Percentiles rank a stretch among this genome's conserved stretches.
phyloP scores from a whole-genome alignment of 2,113 vertebrate species.

The Otus sunia region DNA sequence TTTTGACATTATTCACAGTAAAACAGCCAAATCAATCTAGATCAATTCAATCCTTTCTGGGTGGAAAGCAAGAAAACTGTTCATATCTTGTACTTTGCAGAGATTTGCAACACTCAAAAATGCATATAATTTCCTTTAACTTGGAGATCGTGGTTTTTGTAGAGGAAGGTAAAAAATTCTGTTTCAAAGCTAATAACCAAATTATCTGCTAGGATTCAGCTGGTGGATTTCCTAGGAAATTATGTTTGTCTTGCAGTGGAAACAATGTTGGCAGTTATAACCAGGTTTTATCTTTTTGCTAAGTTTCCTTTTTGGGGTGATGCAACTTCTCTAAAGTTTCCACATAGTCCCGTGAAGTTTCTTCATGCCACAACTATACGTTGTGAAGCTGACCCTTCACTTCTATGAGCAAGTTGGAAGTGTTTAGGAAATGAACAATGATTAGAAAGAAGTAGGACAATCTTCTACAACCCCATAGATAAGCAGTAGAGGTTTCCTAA shows the following conservation, averaged over 20 bases:
- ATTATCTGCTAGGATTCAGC: neutral
- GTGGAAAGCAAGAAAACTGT: neutral
- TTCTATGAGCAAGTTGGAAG: neutral
- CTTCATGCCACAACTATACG: neutral
- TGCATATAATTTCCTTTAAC: neutral
- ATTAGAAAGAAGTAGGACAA: neutral
- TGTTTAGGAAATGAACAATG: neutral
- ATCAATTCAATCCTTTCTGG: slow-evolving; percentile 17
- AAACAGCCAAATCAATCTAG: slow-evolving; percentile 41
- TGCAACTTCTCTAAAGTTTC: neutral
- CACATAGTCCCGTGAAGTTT: neutral
- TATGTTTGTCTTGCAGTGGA: neutral
- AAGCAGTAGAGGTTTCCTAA: slow-evolving; percentile 11
- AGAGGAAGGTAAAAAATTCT: neutral
- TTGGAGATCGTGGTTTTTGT: neutral
- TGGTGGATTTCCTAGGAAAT: neutral
- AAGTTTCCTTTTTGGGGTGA: neutral
- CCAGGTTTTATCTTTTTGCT: neutral
- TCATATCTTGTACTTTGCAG: neutral
- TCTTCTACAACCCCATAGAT: neutral
- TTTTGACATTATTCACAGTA: slow-evolving; percentile 53
- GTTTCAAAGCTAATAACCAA: neutral
- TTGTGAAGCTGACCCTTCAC: neutral
- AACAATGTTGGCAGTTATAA: neutral
- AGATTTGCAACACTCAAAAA: neutral